Base-by-base conservation (phyloP, 2,113 vertebrate genomes). In the Gulo gulo region DNA sequence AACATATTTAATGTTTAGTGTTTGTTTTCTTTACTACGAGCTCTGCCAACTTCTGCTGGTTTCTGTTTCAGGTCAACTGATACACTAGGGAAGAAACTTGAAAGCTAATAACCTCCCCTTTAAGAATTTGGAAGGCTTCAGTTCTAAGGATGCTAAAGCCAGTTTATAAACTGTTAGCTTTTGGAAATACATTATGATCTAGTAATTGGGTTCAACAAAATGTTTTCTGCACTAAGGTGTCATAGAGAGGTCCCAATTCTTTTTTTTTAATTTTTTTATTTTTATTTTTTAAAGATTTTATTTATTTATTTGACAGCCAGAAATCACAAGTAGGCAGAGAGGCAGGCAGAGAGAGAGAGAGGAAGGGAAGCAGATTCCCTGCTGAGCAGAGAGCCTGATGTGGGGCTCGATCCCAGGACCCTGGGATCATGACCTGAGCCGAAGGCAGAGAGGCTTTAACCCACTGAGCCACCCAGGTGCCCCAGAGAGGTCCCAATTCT, bases 71-170 rank as follows among this genome's bases (percentile, higher is more conserved):
- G 18, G n/a, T 69, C 69, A 81, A 50, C 57, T 87, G 71, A 63
- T 6, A 1, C 29, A 67, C 21, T 94, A 34, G 14, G 23, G 31
- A 15, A 65, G 18, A 78, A 18, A 79, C 91, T 42, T 1, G 0
- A n/a, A 55, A 20, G 39, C n/a, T 80, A 36, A 45, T 1, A 1
- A 42, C 67, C 42, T 83, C 59, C 18, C 39, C 63, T 95, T 92
- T 31, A 88, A 23, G 45, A 57, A 21, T 26, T 0, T 0, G 76
- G 93, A 81, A 24, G 0, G 0, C 67, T 82, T 79, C 4, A 67
- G 71, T 93, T 90, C 84, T 65, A 97, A 34, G 55, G 31, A 92
- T 79, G 42, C 52, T 91, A 39, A 76, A 85, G 59, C 24, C 88
- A 39, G 2, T n/a, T 36, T 73, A 29, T 78, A 45, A 88, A 21